Conservation (phyloP, 2,888 invertebrate species). For the Trisateles emortualis region DNA sequence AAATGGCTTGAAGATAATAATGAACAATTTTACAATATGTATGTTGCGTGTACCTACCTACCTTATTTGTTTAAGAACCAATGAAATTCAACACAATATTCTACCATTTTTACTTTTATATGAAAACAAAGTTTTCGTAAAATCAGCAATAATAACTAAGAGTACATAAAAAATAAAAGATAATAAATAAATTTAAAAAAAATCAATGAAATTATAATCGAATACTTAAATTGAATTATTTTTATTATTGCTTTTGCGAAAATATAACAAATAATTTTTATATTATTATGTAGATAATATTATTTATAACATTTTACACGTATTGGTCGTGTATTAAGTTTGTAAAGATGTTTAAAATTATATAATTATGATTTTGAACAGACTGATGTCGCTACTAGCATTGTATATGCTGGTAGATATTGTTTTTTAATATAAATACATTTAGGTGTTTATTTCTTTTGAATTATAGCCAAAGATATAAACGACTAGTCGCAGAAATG, state of each 20-base stretch:
- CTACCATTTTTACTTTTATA: constrained; percentile 57
- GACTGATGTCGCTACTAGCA: constrained; percentile 43
- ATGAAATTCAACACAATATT: constrained; percentile 31
- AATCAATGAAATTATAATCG: background rate
- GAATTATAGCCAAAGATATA: constrained; percentile 80
- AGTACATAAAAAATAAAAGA: constrained; percentile 8
- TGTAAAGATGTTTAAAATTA: constrained; percentile 22
- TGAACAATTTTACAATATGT: constrained; percentile 4
- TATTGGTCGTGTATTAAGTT: constrained; percentile 13
- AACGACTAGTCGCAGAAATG: constrained; percentile 75
- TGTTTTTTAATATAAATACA: constrained; percentile 35
- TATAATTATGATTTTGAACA: constrained; percentile 33
- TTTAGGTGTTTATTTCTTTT: constrained; percentile 40
- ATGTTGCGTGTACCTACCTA: constrained; percentile 1
- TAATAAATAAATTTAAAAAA: constrained; percentile 10
- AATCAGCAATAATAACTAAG: constrained; percentile 47
- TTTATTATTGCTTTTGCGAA: constrained; percentile 9
- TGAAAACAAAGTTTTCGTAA: constrained; percentile 46
- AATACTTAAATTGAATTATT: background rate
- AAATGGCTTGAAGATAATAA: background rate
- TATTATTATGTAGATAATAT: constrained; percentile 9
- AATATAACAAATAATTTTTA: constrained; percentile 1
- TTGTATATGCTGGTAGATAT: constrained; percentile 22
- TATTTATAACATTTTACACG: background rate
- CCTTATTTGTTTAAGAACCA: constrained; percentile 18